Percentiles rank a stretch among this genome's conserved stretches.
These are phyloP conservation scores for Nyctibius grandis DNA, from an alignment of 2,797 vertebrate species.

Conservation along the genomic window DNA sequence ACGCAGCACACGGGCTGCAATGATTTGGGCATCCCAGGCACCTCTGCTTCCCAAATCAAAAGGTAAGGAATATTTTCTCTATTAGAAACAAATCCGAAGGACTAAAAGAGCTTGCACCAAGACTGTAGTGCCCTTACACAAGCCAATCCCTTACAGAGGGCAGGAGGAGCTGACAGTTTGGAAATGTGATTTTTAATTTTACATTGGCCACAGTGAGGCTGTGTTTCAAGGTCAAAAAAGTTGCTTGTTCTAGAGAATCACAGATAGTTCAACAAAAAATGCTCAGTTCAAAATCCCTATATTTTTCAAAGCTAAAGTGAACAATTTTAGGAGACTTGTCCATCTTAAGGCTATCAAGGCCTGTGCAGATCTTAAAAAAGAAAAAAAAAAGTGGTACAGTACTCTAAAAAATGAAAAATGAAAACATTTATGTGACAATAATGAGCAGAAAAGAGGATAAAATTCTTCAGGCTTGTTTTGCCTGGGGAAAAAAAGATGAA, in stretches of 20 bases:
- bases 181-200: background rate
- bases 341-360: background rate
- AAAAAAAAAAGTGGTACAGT: background rate
- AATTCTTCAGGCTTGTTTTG: background rate
- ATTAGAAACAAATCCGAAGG: background rate
- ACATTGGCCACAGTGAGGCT: background rate
- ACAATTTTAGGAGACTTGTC: background rate
- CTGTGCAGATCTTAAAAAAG: background rate
- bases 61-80: background rate
- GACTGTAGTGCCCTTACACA: background rate
- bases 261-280: background rate
- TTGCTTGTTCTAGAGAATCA: background rate
- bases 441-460: background rate
- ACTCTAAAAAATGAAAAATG: background rate
- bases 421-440: background rate
- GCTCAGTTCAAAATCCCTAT: accelerated
- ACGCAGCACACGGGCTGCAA: background rate
- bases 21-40: background rate
- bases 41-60: background rate
- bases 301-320: background rate
- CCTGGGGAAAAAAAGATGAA: background rate
- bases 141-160: background rate
- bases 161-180: background rate
- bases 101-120: background rate
- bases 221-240: background rate